Conservation (phyloP, 2,797 vertebrate species). For the Danio kyathit region DNA sequence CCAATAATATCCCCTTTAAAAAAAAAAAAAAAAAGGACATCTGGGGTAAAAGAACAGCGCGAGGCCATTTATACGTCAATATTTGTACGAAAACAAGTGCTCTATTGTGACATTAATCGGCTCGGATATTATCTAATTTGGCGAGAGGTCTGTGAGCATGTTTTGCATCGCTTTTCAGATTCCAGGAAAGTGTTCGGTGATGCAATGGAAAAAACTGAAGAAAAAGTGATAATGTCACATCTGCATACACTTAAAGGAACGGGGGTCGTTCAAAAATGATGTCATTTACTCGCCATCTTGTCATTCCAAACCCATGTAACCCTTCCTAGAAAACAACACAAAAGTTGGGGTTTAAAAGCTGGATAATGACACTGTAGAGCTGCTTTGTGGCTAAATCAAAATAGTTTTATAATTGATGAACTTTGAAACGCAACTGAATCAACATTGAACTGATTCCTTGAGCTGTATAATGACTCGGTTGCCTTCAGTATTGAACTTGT, state of each 20-base stretch:
- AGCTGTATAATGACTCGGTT: neutral
- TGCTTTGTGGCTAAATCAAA: neutral
- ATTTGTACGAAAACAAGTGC: conserved; percentile 26
- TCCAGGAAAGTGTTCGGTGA: conserved; percentile 46
- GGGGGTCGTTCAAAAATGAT: conserved; percentile 11
- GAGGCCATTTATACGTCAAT: neutral
- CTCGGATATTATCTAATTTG: conserved; percentile 27
- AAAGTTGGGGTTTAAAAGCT: neutral
- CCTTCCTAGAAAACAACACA: neutral
- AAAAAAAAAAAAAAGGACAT: neutral
- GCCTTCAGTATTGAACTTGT: neutral
- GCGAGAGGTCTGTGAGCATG: conserved; percentile 25
- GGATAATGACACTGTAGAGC: neutral
- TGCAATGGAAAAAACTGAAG: conserved; percentile 34
- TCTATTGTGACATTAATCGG: conserved; percentile 32
- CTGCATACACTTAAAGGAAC: conserved; percentile 35
- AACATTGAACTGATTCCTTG: neutral
- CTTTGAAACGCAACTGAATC: neutral
- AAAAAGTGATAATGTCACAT: conserved; percentile 33
- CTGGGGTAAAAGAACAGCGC: neutral
- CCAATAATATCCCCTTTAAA: neutral
- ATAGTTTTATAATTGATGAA: neutral
- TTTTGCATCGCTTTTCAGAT: conserved; percentile 25
- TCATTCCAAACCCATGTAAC: neutral
- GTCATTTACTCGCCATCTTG: neutral